Evolutionary conservation across 2,797 vertebrate genomes (phyloP).

Genomic region (Labeo calbasu): DNA sequence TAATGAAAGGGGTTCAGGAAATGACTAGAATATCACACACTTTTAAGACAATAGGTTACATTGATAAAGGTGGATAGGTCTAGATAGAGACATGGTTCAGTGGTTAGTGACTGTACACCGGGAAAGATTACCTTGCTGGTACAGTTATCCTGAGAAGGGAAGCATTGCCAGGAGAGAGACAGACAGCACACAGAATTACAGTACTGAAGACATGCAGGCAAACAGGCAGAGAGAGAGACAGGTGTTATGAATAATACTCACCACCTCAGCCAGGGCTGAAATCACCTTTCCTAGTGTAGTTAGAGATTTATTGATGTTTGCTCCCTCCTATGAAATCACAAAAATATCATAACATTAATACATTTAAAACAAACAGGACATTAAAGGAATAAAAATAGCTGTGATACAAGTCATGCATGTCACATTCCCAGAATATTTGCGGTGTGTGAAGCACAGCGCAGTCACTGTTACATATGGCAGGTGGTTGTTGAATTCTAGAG

Average conservation of each 20-base stretch:
- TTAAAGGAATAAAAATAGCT: background rate
- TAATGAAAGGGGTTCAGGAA: background rate
- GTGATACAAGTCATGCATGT: background rate
- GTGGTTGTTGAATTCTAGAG: background rate
- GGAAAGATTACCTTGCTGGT: conserved; percentile 93
- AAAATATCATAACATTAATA: conserved; percentile 41
- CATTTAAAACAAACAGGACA: background rate
- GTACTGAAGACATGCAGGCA: conserved; percentile 61
- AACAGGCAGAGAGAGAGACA: conserved; percentile 46
- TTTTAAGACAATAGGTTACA: conserved; percentile 9
- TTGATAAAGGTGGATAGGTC: conserved; percentile 15
- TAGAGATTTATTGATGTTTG: conserved; percentile 98
- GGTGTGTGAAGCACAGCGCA: background rate
- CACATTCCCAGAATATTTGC: background rate
- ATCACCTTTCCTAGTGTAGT: conserved; percentile 98
- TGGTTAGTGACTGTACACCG: conserved; percentile 62
- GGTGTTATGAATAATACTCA: conserved; percentile 75
- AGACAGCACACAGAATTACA: conserved; percentile 52
- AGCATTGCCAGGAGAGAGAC: conserved; percentile 76
- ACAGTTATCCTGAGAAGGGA: conserved; percentile 92
- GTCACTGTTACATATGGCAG: conserved; percentile 18
- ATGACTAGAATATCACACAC: background rate
- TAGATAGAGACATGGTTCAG: conserved; percentile 36
- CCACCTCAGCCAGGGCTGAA: conserved; percentile 97
- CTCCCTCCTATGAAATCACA: conserved; percentile 88